Conservation (phyloP, 2,888 invertebrate species). For the Sinodicranocentrus sp. region DNA sequence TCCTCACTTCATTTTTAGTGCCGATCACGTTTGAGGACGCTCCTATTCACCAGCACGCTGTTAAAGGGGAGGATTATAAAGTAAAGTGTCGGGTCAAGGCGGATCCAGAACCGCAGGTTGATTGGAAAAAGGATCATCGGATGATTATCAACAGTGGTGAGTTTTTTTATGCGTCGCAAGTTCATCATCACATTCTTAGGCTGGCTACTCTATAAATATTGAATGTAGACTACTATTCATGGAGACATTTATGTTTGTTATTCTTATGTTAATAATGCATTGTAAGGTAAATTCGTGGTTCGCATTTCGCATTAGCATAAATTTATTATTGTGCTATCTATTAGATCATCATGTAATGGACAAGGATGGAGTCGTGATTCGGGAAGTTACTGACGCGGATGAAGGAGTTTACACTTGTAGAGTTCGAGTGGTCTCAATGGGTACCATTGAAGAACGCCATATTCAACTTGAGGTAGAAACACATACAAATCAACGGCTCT, state of each 20-base stretch:
- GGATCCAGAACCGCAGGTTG: constrained; percentile 79
- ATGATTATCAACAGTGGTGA: constrained; percentile 81
- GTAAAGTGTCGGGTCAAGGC: constrained; percentile 92
- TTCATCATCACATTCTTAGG: no score
- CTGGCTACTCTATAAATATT: no score
- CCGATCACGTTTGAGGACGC: constrained; percentile 93
- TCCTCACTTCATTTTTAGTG: no score
- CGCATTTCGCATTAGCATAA: no score
- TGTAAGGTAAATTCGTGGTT: no score
- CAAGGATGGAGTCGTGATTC: constrained; percentile 87
- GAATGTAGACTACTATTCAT: no score
- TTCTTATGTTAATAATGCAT: no score
- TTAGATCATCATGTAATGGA: constrained; percentile 86
- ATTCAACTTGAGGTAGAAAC: constrained; percentile 92
- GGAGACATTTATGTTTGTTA: no score
- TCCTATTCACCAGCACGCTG: constrained; percentile 89
- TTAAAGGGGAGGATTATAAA: constrained; percentile 86
- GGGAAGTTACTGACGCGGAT: constrained; percentile 88
- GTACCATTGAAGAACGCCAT: constrained; percentile 86
- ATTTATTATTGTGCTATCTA: no score
- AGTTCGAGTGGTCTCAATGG: constrained; percentile 90
- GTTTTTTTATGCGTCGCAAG: no score
- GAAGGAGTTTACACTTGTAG: constrained; percentile 93
- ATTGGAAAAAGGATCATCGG: constrained; percentile 90
- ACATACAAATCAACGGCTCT: constrained; percentile 90